These are phyloP conservation scores for Lagria hirta DNA, from an alignment of 2,888 invertebrate genomes.

Conservation along the genomic window DNA sequence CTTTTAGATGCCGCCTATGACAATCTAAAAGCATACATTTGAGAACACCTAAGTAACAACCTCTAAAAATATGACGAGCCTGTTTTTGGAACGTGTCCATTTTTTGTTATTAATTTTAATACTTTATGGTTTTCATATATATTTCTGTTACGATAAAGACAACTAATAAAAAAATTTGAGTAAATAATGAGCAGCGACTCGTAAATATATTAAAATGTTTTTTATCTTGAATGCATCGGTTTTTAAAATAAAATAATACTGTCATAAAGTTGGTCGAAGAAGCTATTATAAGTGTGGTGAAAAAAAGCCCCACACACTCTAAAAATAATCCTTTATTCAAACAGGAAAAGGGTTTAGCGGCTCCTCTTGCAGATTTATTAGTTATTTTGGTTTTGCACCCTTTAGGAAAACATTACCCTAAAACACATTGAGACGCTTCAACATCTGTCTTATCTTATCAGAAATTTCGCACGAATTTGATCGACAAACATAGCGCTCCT, in stretches of 20 bases:
- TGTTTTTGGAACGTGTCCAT: constrained; percentile 30
- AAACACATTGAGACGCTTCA: not conserved
- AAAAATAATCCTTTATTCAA: constrained; percentile 12
- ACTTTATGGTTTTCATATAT: constrained; percentile 33
- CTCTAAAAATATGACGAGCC: constrained; percentile 35
- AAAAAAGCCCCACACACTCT: constrained; percentile 4
- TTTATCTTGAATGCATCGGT: constrained; percentile 13
- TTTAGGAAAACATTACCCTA: constrained; percentile 12
- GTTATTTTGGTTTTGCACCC: constrained; percentile 28
- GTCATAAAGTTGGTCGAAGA: constrained; percentile 5
- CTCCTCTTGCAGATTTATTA: constrained; percentile 38
- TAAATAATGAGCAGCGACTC: constrained; percentile 18
- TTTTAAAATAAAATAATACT: constrained; percentile 20
- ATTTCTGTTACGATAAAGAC: constrained; percentile 20
- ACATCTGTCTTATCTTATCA: constrained; percentile 12
- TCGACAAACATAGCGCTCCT: constrained; percentile 3
- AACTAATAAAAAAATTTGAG: constrained; percentile 18
- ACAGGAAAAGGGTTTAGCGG: constrained; percentile 38
- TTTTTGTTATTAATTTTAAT: constrained; percentile 37
- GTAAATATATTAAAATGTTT: constrained; percentile 26
- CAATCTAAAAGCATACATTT: no score
- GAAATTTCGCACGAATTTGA: constrained; percentile 8
- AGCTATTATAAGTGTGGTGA: no score
- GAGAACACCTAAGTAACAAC: no score
- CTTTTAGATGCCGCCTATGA: no score